These are phyloP conservation scores for Scelioninae gen. 1 DNA, from an alignment of 2,888 invertebrate species.

Conservation along the genomic window DNA sequence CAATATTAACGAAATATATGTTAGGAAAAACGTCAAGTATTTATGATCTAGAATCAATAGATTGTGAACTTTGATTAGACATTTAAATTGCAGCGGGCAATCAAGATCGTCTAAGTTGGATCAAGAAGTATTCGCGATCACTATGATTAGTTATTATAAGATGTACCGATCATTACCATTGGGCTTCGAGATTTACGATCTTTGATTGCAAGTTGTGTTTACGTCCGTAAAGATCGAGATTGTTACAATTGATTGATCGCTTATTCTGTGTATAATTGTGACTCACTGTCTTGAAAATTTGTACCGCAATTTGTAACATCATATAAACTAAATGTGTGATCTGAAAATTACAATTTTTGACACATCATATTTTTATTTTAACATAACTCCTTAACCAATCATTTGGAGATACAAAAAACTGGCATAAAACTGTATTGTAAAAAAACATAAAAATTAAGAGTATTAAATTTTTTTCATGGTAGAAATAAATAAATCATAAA, in stretches of 20 bases:
- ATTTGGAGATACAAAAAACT: too few species aligned
- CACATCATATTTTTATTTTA: too few species aligned
- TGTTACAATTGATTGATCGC: slow-evolving; percentile 39
- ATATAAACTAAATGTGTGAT: not conserved
- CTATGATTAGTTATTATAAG: slow-evolving; percentile 52
- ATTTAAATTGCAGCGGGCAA: slow-evolving; percentile 20
- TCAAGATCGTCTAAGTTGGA: slow-evolving; percentile 11
- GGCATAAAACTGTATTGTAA: not conserved
- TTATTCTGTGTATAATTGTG: slow-evolving; percentile 23
- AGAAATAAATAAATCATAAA: slow-evolving; percentile 48
- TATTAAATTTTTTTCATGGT: slow-evolving; percentile 13
- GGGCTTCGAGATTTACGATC: slow-evolving; percentile 54
- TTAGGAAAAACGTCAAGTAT: too few species aligned
- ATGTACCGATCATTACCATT: slow-evolving; percentile 49
- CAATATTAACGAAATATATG: too few species aligned
- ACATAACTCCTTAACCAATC: too few species aligned
- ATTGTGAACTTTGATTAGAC: slow-evolving; percentile 8
- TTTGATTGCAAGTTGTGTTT: slow-evolving; percentile 56
- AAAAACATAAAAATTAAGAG: slow-evolving; percentile 11
- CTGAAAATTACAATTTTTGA: too few species aligned
- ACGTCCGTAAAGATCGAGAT: slow-evolving; percentile 39
- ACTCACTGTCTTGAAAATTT: not conserved
- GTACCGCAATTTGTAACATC: not conserved
- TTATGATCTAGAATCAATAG: too few species aligned
- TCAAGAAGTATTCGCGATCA: slow-evolving; percentile 22